Evolutionary conservation across 2,888 invertebrate species (phyloP).

Genomic region (Barypeithes pellucidus): DNA sequence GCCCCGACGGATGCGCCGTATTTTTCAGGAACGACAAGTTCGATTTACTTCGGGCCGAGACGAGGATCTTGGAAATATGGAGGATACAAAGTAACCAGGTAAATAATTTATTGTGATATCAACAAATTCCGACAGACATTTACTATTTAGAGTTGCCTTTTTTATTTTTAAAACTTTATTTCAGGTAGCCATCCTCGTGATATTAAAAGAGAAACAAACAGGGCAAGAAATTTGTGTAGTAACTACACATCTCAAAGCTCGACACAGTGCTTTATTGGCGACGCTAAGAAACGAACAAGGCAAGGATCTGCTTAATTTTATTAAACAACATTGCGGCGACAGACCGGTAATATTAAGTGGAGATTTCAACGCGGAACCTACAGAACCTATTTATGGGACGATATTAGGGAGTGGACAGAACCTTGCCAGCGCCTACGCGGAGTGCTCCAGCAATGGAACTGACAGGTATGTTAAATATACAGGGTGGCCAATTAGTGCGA

Average conservation of each 20-base stretch:
- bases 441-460: slow-evolving; percentile 61
- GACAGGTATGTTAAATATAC: slow-evolving; percentile 3
- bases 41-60: slow-evolving; percentile 74
- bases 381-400: slow-evolving; percentile 79
- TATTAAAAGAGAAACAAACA: slow-evolving; percentile 73
- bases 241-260: slow-evolving; percentile 84
- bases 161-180: slow-evolving; percentile 41
- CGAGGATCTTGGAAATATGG: slow-evolving; percentile 80
- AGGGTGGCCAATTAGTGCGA: too few species aligned
- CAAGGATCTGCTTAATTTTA: slow-evolving; percentile 77
- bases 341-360: slow-evolving; percentile 80
- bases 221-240: slow-evolving; percentile 78
- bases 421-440: slow-evolving; percentile 74
- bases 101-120: slow-evolving; percentile 30
- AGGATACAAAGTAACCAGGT: slow-evolving; percentile 83
- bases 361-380: slow-evolving; percentile 85
- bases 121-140: too few species aligned
- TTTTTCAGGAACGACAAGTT: slow-evolving; percentile 80
- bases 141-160: too few species aligned
- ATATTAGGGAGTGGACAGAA: slow-evolving; percentile 71
- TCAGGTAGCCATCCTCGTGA: slow-evolving; percentile 76
- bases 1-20: slow-evolving; percentile 86
- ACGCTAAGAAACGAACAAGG: slow-evolving; percentile 82
- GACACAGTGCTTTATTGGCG: slow-evolving; percentile 78
- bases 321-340: slow-evolving; percentile 70